Evolutionary conservation across 2,113 vertebrate species (phyloP).

Genomic region (Catharus fuscescens): DNA sequence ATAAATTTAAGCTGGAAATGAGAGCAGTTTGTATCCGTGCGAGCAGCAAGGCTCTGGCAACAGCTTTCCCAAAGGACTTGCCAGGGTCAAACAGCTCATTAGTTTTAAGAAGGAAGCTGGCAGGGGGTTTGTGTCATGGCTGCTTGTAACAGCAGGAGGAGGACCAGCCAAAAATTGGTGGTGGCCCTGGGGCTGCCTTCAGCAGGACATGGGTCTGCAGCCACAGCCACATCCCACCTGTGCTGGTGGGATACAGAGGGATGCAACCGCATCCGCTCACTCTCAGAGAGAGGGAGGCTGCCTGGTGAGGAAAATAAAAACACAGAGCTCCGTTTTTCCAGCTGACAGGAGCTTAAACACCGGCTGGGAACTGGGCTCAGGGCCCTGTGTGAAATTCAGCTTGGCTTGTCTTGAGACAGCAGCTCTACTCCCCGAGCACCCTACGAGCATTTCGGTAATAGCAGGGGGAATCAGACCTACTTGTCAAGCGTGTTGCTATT

Average conservation of each 20-base stretch:
- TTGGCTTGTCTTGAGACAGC: not conserved
- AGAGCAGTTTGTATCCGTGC: constrained; percentile 25
- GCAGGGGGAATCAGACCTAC: not conserved
- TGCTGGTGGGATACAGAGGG: accelerated
- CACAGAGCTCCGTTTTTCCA: not conserved
- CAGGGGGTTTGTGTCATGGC: not conserved
- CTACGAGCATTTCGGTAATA: not conserved
- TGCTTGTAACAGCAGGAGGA: accelerated
- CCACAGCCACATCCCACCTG: not conserved
- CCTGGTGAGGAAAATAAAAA: not conserved
- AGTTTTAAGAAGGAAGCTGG: constrained; percentile 49
- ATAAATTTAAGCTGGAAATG: constrained; percentile 46
- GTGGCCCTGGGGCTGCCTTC: not conserved
- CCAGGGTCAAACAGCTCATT: constrained; percentile 40
- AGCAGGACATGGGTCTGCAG: not conserved
- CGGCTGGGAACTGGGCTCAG: not conserved
- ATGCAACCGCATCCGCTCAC: accelerated
- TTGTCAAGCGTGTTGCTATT: constrained; percentile 25
- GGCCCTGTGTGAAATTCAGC: not conserved
- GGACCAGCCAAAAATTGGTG: not conserved
- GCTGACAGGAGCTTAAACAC: constrained; percentile 10
- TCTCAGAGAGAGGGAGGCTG: not conserved
- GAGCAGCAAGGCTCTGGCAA: constrained; percentile 16
- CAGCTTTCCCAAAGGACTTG: constrained; percentile 17
- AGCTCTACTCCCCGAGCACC: not conserved